Evolutionary conservation across 2,888 invertebrate genomes (phyloP), one percentile per base, ranked within the genome.

Genomic region (Eumacrocentrus americanus): DNA sequence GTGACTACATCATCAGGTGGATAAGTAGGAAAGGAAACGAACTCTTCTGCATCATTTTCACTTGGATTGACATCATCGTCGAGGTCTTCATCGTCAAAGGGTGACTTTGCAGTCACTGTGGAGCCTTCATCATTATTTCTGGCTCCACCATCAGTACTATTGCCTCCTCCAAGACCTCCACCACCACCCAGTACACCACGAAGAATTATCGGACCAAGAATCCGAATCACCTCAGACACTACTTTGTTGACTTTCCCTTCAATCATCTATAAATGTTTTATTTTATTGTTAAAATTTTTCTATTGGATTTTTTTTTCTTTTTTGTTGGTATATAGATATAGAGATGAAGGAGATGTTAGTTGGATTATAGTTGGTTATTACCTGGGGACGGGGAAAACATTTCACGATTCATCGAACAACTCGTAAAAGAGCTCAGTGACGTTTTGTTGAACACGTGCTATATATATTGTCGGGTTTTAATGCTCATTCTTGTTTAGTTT

Each of bases 181-280:
- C 76, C 79, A 40, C 83, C 84, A 61, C n/a, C n/a, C n/a, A 89
- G 83, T 75, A 87, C 85, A 63, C 85, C 84, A 66, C 87, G 84
- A 66, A 91, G 84, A 69, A 93, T 83, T 62, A 88, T 84, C 38
- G 92, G 89, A 48, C 92, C 92, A 76, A 93, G 86, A 64, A 89
- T 85, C 75, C 90, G 87, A 81, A 93, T 87, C 74, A 92, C 82
- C 80, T 86, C 84, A 79, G 88, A 85, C 67, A 88, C 88, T 77
- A 91, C 85, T 82, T 87, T 85, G 84, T 90, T 90, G 81, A 91
- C 88, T 81, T 89, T 89, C 81, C 87, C 85, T 84, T 91, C 90
- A 83, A 91, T 84, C 77, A 90, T 88, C 91, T 87, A 83, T 71
- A 81, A 80, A 80, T 23, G 29, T 53, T 46, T 38, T 40, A 44